Percentiles rank a stretch among this genome's conserved stretches.
phyloP scores from a whole-genome alignment of 1,140 invertebrate species.

The Caenorhabditis briggsae region DNA sequence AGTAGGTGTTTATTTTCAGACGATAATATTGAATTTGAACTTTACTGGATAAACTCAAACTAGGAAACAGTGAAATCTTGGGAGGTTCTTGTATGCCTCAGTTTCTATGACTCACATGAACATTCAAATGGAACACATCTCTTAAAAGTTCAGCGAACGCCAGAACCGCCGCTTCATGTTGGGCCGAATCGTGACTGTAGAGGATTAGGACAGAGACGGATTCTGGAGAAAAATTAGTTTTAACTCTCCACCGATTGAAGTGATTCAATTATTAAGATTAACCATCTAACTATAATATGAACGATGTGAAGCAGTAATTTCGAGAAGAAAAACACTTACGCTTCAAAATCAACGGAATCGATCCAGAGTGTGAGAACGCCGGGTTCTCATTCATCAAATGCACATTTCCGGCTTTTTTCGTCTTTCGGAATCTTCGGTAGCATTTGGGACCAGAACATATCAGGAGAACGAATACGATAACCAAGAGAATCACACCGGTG shows the following conservation, averaged over 20 bases:
- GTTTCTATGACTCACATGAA: conserved; percentile 69
- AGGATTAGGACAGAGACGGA: conserved; percentile 69
- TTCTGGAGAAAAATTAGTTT: background rate
- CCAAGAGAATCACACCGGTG: background rate
- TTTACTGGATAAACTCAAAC: background rate
- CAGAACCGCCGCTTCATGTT: conserved; percentile 75
- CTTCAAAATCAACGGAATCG: conserved; percentile 35
- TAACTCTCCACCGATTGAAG: background rate
- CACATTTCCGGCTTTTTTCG: background rate
- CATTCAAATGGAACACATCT: conserved; percentile 72
- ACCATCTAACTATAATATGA: background rate
- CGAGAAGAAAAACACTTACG: background rate
- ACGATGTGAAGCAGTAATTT: background rate
- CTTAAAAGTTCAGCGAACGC: conserved; percentile 74
- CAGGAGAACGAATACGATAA: background rate
- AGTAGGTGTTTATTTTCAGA: too few species aligned
- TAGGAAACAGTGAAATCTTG: conserved; percentile 6
- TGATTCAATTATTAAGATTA: background rate
- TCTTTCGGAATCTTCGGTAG: conserved; percentile 17
- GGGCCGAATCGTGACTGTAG: conserved; percentile 72
- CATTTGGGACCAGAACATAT: background rate
- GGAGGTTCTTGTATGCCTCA: background rate
- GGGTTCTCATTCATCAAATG: conserved; percentile 26
- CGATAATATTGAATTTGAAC: background rate
- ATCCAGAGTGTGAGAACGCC: conserved; percentile 7